Evolutionary conservation across 35 echinoderm and acorn worm species (phyloP), one percentile per base, ranked within the genome.

Genomic region (Patiria miniata): DNA sequence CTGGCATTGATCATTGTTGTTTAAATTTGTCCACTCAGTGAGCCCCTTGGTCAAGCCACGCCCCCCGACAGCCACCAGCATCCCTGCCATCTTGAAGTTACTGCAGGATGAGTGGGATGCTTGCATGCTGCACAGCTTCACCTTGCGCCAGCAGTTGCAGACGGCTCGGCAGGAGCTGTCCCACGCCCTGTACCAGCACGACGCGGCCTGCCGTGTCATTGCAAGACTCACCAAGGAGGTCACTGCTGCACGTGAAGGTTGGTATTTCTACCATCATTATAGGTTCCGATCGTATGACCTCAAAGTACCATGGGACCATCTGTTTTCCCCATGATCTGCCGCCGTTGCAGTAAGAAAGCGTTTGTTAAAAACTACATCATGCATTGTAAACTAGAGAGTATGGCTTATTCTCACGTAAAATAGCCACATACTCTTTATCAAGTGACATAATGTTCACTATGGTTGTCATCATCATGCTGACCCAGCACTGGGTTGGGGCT

Each of bases 21-120:
- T n/a, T n/a, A n/a, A n/a, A n/a, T 68, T 86, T 79, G 0, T 19
- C 39, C 32, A 19, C 53, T 33, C 85, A 99, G 96, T 90, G 78
- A 94, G 61, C 54, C 93, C 93, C 23, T 51, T 99, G 7, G 96
- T 99, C 22, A 99, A 99, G 51, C 96, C 96, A 29, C 80, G 96
- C 16, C 96, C 96, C 3, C 96, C 96, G 9, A 99, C 96, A 77
- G 96, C 96, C 21, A 99, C 96, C 87, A 99, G 96, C 81, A 99
- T 99, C 39, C 96, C 96, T 37, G 96, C 96, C 47, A 99, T 99
- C 40, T 83, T 99, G 14, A 99, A 99, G 83, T 82, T 94, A 5
- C 92, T 99, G n/a, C 96, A 99, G 79, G 96, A 99, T 77, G 96
- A 99, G 55, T 99, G 96, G 96, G 96, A 99, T 87, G 96, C 96